phyloP scores from a whole-genome alignment of 1,140 invertebrate genomes.

The Micrasema minimum region DNA sequence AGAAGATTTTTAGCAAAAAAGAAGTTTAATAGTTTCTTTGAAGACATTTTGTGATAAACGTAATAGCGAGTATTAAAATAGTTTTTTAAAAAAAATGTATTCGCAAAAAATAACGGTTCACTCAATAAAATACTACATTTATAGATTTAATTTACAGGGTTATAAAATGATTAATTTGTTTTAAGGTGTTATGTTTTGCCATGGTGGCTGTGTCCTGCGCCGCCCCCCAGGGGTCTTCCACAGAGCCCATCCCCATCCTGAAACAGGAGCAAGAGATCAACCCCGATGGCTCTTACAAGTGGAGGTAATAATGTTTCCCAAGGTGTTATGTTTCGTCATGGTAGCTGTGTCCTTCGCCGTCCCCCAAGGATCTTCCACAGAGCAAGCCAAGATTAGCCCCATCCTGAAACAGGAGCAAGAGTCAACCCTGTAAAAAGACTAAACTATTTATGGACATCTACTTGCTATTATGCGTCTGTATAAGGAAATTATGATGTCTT shows the following conservation, averaged over 20 bases:
- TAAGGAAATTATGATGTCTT: too few relatives aligned
- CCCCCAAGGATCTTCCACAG: conserved; percentile 63
- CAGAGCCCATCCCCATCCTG: conserved; percentile 70
- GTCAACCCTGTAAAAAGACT: conserved; percentile 74
- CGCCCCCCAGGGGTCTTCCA: conserved; percentile 63
- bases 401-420: conserved; percentile 70
- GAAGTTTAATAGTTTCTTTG: background rate
- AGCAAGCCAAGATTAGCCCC: conserved; percentile 70
- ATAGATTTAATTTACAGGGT: background rate
- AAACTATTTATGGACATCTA: background rate
- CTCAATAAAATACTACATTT: background rate
- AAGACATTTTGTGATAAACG: background rate
- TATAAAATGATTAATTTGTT: conserved; percentile 41
- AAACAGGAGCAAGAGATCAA: conserved; percentile 72
- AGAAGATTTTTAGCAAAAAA: background rate
- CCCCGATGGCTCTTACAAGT: conserved; percentile 75
- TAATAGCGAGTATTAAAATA: background rate
- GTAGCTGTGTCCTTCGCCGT: conserved; percentile 62
- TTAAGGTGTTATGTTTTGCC: conserved; percentile 60
- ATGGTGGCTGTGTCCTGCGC: conserved; percentile 61
- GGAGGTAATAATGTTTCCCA: conserved; percentile 61
- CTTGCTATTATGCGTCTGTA: too few relatives aligned
- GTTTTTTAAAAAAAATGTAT: background rate
- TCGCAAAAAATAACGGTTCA: background rate
- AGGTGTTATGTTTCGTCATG: conserved; percentile 60